phyloP scores from a whole-genome alignment of 1,140 invertebrate genomes.

The Lordiphosa clarofinis region DNA sequence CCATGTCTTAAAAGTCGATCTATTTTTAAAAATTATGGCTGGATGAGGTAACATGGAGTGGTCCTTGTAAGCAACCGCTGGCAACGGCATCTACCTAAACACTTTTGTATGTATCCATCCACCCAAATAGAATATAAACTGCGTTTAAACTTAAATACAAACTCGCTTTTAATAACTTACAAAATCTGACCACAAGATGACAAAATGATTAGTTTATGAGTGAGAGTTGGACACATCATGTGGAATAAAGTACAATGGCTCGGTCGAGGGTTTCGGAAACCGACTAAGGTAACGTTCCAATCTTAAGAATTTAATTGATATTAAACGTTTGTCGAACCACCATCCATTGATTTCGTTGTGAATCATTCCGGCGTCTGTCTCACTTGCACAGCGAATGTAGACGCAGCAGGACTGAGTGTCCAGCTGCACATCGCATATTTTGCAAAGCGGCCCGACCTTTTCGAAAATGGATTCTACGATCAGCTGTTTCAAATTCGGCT shows the following conservation, averaged over 20 bases:
- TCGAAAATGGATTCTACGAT: slow-evolving; percentile 93
- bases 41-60: too few relatives aligned
- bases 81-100: too few relatives aligned
- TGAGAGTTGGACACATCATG: slow-evolving; percentile 27
- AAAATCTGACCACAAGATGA: slow-evolving; percentile 26
- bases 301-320: slow-evolving; percentile 97
- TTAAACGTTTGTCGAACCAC: slow-evolving; percentile 97
- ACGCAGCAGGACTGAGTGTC: slow-evolving; percentile 90
- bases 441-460: slow-evolving; percentile 89
- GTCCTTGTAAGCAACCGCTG: too few relatives aligned
- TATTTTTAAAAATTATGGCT: too few relatives aligned
- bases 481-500: slow-evolving; percentile 82
- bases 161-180: slow-evolving; percentile 55
- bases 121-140: too few relatives aligned
- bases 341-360: slow-evolving; percentile 95
- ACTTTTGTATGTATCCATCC: too few relatives aligned
- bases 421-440: slow-evolving; percentile 92
- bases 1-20: too few relatives aligned
- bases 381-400: slow-evolving; percentile 91
- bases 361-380: slow-evolving; percentile 91
- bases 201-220: slow-evolving; percentile 35
- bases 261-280: slow-evolving; percentile 88
- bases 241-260: slow-evolving; percentile 48
- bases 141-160: slow-evolving; percentile 18
- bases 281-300: slow-evolving; percentile 95